Evolutionary conservation across 2,888 invertebrate genomes (phyloP).

Genomic region (Microctonus aethiopoides): DNA sequence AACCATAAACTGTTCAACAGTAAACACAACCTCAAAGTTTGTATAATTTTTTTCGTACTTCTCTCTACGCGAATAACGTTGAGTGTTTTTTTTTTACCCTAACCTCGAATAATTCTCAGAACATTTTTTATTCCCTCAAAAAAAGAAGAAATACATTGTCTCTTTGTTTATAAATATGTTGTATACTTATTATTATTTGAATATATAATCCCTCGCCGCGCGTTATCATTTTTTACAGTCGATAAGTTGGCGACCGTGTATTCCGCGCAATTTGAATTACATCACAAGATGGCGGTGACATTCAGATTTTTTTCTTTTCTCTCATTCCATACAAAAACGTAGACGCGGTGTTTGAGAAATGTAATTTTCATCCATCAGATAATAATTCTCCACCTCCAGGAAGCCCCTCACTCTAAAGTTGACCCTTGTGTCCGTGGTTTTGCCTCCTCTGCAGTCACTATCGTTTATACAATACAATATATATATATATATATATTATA

Average conservation of each 20-base stretch:
- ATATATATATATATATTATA: not conserved
- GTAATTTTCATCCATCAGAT: not conserved
- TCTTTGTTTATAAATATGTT: too few relatives aligned
- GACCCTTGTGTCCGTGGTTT: not conserved
- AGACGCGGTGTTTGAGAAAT: not conserved
- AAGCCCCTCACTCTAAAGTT: not conserved
- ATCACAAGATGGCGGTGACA: slow-evolving; percentile 1
- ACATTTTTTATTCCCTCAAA: too few relatives aligned
- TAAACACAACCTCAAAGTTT: too few relatives aligned
- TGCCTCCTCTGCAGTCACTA: not conserved
- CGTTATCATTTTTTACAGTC: not conserved
- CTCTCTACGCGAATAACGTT: too few relatives aligned
- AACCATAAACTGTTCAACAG: too few relatives aligned
- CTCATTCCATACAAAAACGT: not conserved
- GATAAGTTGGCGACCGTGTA: slow-evolving; percentile 1
- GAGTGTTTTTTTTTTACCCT: too few relatives aligned
- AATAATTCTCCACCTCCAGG: not conserved
- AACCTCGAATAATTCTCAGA: too few relatives aligned
- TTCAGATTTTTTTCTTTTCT: too few relatives aligned
- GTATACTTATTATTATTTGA: too few relatives aligned
- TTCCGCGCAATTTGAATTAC: not conserved
- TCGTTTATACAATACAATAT: not conserved
- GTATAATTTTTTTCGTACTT: too few relatives aligned
- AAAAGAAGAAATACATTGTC: too few relatives aligned
- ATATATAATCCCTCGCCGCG: not conserved